Percentiles rank a stretch among this genome's conserved stretches.
These are phyloP conservation scores for Enoplolaimus lenunculus DNA, from an alignment of 2,888 invertebrate species.

Conservation along the genomic window DNA sequence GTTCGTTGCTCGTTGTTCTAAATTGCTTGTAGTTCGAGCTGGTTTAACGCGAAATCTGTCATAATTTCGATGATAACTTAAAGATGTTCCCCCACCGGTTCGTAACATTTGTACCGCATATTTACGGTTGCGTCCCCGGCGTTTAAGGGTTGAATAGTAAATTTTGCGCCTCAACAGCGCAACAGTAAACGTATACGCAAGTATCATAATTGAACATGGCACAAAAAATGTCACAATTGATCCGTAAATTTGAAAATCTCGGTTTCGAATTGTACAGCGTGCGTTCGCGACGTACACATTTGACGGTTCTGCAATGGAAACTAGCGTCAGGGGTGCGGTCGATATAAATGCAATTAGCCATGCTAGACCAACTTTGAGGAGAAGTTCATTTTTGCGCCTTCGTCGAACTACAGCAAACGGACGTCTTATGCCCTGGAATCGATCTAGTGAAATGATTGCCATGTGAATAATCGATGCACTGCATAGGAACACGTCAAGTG, in stretches of 20 bases:
- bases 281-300: constrained; percentile 40
- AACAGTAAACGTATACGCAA: constrained; percentile 61
- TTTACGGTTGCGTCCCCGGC: too few species aligned
- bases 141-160: too few species aligned
- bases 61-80: too few species aligned
- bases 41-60: too few species aligned
- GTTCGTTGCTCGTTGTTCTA: too few species aligned
- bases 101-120: too few species aligned
- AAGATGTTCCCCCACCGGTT: too few species aligned
- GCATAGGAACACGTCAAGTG: constrained; percentile 47
- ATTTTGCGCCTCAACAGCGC: background rate
- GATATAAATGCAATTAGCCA: constrained; percentile 83
- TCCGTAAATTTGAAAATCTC: constrained; percentile 47
- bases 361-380: constrained; percentile 72
- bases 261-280: constrained; percentile 43
- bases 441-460: constrained; percentile 49
- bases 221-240: constrained; percentile 90
- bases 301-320: constrained; percentile 45
- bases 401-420: constrained; percentile 60
- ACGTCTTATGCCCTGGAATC: constrained; percentile 74
- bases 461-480: constrained; percentile 50
- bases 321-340: constrained; percentile 61
- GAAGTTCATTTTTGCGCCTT: constrained; percentile 62
- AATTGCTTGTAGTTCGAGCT: too few species aligned
- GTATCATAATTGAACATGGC: constrained; percentile 78